Evolutionary conservation across 2,888 invertebrate species (phyloP).

Genomic region (Polymixis lichenea): DNA sequence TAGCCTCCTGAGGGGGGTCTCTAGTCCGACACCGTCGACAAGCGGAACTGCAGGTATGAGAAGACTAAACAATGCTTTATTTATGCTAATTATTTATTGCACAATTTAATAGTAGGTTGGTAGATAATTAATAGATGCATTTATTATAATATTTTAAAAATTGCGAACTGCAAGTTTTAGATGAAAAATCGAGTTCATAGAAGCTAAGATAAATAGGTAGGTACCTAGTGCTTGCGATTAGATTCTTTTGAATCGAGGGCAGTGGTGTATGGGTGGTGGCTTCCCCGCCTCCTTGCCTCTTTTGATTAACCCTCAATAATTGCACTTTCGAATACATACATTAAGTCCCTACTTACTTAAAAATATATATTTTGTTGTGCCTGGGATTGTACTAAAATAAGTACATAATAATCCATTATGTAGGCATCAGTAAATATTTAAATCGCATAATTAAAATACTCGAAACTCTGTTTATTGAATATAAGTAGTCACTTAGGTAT

Average conservation of each 20-base stretch:
- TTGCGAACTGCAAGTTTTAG: background rate
- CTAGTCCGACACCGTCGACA: background rate
- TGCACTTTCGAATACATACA: background rate
- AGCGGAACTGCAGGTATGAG: conserved; percentile 2
- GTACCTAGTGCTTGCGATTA: conserved; percentile 9
- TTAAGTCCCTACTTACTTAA: background rate
- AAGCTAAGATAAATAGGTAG: conserved; percentile 6
- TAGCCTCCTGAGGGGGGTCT: background rate
- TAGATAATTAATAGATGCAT: conserved; percentile 26
- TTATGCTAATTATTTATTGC: conserved; percentile 5
- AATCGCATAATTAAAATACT: background rate
- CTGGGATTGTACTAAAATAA: background rate
- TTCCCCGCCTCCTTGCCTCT: background rate
- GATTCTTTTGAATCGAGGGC: background rate
- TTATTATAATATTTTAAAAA: background rate
- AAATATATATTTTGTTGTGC: background rate
- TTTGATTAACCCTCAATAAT: background rate
- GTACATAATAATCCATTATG: background rate
- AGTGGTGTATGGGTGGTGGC: background rate
- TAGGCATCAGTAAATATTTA: background rate
- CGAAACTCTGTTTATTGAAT: background rate
- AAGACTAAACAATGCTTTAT: background rate
- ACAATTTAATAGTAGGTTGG: conserved; percentile 12
- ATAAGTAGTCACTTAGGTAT: background rate
- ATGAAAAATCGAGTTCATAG: background rate